Evolutionary conservation across 2,888 invertebrate genomes (phyloP), one percentile per base, ranked within the genome.

Genomic region (Lottia gigantea): DNA sequence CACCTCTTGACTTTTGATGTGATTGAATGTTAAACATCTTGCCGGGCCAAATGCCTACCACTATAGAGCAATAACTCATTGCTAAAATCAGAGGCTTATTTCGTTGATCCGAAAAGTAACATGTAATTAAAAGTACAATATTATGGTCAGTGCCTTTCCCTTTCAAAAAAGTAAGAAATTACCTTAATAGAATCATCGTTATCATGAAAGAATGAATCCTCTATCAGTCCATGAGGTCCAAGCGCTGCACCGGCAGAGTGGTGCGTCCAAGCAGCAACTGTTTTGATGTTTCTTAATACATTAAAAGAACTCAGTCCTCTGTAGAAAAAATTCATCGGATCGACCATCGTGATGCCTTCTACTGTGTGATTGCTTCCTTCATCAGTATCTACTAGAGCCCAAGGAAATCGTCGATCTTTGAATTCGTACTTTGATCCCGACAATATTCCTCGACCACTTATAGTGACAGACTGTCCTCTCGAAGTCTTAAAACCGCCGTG

Each of bases 121-220:
- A n/a, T n/a, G n/a, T n/a, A n/a, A n/a, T n/a, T n/a, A n/a, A n/a
- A n/a, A n/a, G n/a, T n/a, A n/a, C n/a, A n/a, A n/a, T n/a, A n/a
- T n/a, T n/a, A n/a, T 31, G 31, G 31, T 31, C 6, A 31, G 31
- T 31, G 31, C 31, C 3, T 31, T 31, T 31, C 2, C 31, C 6
- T 31, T 31, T 6, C 49, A 49, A 2, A 49, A 49, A 15, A n/a
- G n/a, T 4, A 19, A 15, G 16, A 8, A 49, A 0, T n/a, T 46
- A 72, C 70, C 70, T 72, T 72, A 40, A 72, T 63, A n/a, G 70
- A 23, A 25, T 72, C 73, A 49, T 73, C 73, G 64, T 73, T 73
- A 7, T 64, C 67, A 67, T 64, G 64, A 19, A 70, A 61, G 47
- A 73, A 73, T 0, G 46, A 26, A 45, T 73, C 70, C 23, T 73